phyloP scores from a whole-genome alignment of 2,888 invertebrate genomes.

The Cabera pusaria region DNA sequence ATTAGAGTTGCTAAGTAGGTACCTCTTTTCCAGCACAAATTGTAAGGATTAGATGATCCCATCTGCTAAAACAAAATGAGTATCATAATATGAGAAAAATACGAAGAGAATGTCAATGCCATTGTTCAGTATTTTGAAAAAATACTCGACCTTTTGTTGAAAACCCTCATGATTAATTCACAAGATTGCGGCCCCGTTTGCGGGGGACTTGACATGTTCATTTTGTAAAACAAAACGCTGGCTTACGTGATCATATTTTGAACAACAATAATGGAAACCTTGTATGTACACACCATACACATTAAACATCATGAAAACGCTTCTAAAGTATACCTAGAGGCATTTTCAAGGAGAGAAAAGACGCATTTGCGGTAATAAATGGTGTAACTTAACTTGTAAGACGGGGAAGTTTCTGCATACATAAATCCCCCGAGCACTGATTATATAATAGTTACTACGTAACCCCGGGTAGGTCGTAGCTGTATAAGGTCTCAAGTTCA shows the following conservation, averaged over 20 bases:
- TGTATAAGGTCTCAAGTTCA: constrained; percentile 16
- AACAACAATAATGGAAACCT: constrained; percentile 9
- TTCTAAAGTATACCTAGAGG: constrained; percentile 9
- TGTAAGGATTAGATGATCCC: too few species aligned
- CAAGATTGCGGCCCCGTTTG: neutral
- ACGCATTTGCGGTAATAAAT: constrained; percentile 22
- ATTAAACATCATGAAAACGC: constrained; percentile 2
- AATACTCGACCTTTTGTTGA: too few species aligned
- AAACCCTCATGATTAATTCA: neutral
- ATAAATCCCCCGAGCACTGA: constrained; percentile 10
- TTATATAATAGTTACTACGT: too few species aligned
- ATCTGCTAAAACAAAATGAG: too few species aligned
- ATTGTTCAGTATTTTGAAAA: too few species aligned
- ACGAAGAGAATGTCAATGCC: too few species aligned
- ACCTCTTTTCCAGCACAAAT: too few species aligned
- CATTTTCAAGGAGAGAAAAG: constrained; percentile 18
- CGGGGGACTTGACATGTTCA: constrained; percentile 4
- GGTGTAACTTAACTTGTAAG: constrained; percentile 21
- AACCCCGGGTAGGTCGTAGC: constrained; percentile 10
- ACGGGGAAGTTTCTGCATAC: constrained; percentile 16
- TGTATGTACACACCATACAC: constrained; percentile 13
- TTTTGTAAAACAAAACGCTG: constrained; percentile 11
- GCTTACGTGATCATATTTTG: constrained; percentile 13
- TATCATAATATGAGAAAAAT: too few species aligned
- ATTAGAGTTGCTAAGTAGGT: too few species aligned